These are phyloP conservation scores for Corythaixoides concolor DNA, from an alignment of 2,113 vertebrate genomes.

Conservation along the genomic window DNA sequence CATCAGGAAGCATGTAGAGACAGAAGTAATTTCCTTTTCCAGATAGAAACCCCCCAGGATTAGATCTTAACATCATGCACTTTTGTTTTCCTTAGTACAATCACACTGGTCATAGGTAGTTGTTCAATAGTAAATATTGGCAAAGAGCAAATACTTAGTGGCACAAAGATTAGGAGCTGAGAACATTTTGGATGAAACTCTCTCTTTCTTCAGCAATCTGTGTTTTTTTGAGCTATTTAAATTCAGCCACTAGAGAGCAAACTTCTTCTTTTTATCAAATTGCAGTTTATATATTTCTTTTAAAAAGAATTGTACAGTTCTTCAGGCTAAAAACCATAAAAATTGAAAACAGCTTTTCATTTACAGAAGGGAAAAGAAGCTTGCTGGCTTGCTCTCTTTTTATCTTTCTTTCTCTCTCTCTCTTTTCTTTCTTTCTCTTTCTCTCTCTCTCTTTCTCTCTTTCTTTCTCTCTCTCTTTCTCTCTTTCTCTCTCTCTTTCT, in stretches of 20 bases:
- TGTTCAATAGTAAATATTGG: neutral
- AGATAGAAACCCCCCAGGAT: neutral
- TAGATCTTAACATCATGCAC: neutral
- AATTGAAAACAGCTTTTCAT: neutral
- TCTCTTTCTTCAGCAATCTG: neutral
- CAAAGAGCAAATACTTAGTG: conserved; percentile 4
- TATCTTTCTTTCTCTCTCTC: neutral
- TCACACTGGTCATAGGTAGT: neutral
- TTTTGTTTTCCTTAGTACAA: neutral
- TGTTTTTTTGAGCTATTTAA: conserved; percentile 51
- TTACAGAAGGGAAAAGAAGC: conserved; percentile 16
- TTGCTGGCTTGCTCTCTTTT: neutral
- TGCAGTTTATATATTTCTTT: conserved; percentile 2
- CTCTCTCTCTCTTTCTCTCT: too few relatives aligned
- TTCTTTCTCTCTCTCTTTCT: neutral
- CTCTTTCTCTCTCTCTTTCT: neutral
- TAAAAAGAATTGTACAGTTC: neutral
- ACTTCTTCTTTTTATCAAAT: conserved; percentile 73
- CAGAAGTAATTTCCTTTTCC: neutral
- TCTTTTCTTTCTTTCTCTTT: neutral
- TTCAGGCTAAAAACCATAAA: conserved; percentile 9
- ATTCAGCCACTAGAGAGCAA: conserved; percentile 76
- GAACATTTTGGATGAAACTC: neutral
- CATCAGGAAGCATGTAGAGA: neutral
- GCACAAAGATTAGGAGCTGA: neutral